Evolutionary conservation across 2,888 invertebrate genomes (phyloP).

Genomic region (Drosophila recens): DNA sequence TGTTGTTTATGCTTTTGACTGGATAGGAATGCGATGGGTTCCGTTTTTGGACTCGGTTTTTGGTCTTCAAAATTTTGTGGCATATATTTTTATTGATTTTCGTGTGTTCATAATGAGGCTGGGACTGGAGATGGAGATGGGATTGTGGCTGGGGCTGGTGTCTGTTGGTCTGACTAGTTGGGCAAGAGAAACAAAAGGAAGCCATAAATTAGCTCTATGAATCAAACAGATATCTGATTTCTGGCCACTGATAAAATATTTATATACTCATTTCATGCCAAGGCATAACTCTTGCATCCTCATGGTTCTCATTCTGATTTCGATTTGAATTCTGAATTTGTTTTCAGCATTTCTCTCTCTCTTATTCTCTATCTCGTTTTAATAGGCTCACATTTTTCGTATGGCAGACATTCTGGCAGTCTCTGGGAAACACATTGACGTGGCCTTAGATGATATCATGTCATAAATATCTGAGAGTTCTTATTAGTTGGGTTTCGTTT

Average conservation of each 20-base stretch:
- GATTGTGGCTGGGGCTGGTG: conserved; percentile 51
- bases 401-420: conserved; percentile 60
- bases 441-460: conserved; percentile 75
- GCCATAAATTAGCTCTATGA: conserved; percentile 84
- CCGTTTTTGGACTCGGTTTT: conserved; percentile 25
- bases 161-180: conserved; percentile 63
- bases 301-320: conserved; percentile 16
- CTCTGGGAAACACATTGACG: conserved; percentile 50
- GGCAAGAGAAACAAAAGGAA: conserved; percentile 75
- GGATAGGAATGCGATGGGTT: conserved; percentile 59
- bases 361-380: conserved; percentile 36
- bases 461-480: conserved; percentile 77
- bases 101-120: conserved; percentile 76
- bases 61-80: conserved; percentile 55
- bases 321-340: conserved; percentile 22
- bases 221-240: conserved; percentile 84
- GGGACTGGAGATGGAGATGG: conserved; percentile 11
- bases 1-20: conserved; percentile 45
- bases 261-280: conserved; percentile 76
- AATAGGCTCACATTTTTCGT: conserved; percentile 65
- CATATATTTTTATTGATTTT: conserved; percentile 84
- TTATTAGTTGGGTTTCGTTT: conserved; percentile 64
- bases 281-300: conserved; percentile 66
- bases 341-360: background rate
- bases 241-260: conserved; percentile 82